These are phyloP conservation scores for Adelphocoris suturalis DNA, from an alignment of 2,888 invertebrate species.

Conservation along the genomic window DNA sequence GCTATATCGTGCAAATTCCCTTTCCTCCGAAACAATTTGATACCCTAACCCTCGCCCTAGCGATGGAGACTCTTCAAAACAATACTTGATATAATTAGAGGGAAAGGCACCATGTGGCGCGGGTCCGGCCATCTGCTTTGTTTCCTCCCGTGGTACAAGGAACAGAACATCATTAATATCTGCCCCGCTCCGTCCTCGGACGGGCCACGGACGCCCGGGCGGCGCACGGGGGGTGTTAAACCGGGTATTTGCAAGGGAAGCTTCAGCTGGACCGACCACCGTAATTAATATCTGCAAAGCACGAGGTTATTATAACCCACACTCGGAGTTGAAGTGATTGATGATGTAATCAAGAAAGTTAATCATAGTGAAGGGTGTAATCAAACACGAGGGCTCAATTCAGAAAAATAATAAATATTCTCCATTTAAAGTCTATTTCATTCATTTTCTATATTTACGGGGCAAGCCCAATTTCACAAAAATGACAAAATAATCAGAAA, in stretches of 20 bases:
- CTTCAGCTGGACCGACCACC: conserved; percentile 6
- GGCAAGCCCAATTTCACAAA: too few species aligned
- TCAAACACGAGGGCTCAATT: too few species aligned
- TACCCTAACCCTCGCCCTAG: conserved; percentile 5
- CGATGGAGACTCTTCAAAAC: not conserved
- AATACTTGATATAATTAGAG: conserved; percentile 67
- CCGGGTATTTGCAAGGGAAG: conserved; percentile 12
- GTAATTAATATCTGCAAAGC: not conserved
- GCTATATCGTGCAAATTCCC: not conserved
- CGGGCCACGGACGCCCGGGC: not conserved
- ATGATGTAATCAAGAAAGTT: not conserved
- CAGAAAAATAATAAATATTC: too few species aligned
- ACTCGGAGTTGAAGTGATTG: not conserved
- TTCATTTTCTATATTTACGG: too few species aligned
- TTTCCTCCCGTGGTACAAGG: conserved; percentile 54
- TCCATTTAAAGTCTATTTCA: too few species aligned
- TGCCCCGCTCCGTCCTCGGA: conserved; percentile 2
- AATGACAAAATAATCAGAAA: too few species aligned
- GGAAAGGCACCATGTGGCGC: conserved; percentile 56
- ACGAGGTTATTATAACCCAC: not conserved
- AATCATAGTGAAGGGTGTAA: too few species aligned
- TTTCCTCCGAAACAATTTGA: not conserved
- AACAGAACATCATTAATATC: conserved; percentile 63
- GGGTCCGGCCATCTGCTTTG: conserved; percentile 63
- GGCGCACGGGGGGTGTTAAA: not conserved